Evolutionary conservation across 2,888 invertebrate genomes (phyloP).

Genomic region (Rhamnusium bicolor): DNA sequence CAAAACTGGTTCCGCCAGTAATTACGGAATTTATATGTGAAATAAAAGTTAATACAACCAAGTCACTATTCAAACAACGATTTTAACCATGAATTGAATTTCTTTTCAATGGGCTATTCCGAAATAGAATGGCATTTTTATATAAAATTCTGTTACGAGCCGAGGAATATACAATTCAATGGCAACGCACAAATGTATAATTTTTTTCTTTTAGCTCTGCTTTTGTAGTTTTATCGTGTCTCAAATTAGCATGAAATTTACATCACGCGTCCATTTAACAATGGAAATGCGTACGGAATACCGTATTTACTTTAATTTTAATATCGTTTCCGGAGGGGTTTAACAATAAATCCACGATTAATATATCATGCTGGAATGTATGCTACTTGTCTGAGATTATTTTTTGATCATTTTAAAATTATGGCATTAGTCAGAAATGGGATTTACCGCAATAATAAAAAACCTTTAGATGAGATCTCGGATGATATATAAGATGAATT

Average conservation of each 20-base stretch:
- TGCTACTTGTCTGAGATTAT: background rate
- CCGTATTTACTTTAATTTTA: slow-evolving; percentile 35
- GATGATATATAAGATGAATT: no score
- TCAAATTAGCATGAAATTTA: slow-evolving; percentile 44
- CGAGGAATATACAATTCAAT: slow-evolving; percentile 21
- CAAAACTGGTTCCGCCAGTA: slow-evolving; percentile 14
- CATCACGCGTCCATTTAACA: slow-evolving; percentile 38
- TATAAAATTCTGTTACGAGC: slow-evolving; percentile 28
- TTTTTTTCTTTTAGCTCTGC: slow-evolving; percentile 37
- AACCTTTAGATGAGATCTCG: no score
- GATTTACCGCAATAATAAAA: background rate
- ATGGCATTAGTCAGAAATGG: background rate
- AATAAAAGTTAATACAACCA: slow-evolving; percentile 28
- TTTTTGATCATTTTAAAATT: background rate
- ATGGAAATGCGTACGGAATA: slow-evolving; percentile 27
- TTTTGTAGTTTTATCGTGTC: slow-evolving; percentile 39
- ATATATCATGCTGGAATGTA: background rate
- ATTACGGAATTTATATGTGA: slow-evolving; percentile 22
- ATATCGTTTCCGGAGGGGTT: slow-evolving; percentile 28
- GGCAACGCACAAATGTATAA: slow-evolving; percentile 28
- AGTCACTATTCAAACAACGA: slow-evolving; percentile 24
- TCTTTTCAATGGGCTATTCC: slow-evolving; percentile 30
- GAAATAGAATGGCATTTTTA: slow-evolving; percentile 17
- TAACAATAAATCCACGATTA: slow-evolving; percentile 9
- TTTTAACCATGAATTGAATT: slow-evolving; percentile 28